Evolutionary conservation across 2,888 invertebrate species (phyloP).

Genomic region (Lasioglossum leucozonium): DNA sequence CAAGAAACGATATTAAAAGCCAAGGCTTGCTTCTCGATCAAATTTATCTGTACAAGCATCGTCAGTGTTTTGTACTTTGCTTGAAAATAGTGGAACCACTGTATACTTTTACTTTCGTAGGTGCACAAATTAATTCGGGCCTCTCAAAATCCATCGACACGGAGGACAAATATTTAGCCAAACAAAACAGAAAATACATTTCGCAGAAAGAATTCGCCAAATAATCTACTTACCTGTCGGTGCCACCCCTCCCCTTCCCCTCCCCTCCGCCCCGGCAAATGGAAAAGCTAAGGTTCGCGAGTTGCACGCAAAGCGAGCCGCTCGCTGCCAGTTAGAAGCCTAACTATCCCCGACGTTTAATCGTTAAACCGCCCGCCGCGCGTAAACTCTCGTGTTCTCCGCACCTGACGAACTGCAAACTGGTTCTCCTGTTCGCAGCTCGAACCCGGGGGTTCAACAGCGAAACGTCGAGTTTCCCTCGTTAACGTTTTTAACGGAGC

Average conservation of each 20-base stretch:
- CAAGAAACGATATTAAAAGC: background rate
- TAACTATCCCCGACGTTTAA: constrained; percentile 57
- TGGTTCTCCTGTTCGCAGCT: constrained; percentile 11
- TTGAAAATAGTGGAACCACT: background rate
- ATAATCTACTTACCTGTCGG: background rate
- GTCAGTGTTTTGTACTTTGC: too few species aligned
- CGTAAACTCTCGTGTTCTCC: constrained; percentile 24
- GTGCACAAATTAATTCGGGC: too few species aligned
- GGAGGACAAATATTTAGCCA: background rate
- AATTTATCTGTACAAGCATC: background rate
- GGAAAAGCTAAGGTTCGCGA: background rate
- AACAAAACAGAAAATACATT: background rate
- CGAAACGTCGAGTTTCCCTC: background rate
- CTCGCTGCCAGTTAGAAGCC: constrained; percentile 35
- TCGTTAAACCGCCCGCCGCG: constrained; percentile 47
- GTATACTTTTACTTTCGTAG: background rate
- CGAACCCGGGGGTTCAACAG: background rate
- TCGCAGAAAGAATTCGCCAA: background rate
- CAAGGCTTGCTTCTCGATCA: background rate
- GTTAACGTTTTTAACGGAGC: constrained; percentile 8
- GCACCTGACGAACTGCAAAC: background rate
- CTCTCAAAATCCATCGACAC: background rate
- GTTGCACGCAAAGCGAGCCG: background rate
- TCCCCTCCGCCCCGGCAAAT: background rate
- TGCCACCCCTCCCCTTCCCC: background rate